These are phyloP conservation scores for Lamproptera curius DNA, from an alignment of 2,888 invertebrate genomes.

Conservation along the genomic window DNA sequence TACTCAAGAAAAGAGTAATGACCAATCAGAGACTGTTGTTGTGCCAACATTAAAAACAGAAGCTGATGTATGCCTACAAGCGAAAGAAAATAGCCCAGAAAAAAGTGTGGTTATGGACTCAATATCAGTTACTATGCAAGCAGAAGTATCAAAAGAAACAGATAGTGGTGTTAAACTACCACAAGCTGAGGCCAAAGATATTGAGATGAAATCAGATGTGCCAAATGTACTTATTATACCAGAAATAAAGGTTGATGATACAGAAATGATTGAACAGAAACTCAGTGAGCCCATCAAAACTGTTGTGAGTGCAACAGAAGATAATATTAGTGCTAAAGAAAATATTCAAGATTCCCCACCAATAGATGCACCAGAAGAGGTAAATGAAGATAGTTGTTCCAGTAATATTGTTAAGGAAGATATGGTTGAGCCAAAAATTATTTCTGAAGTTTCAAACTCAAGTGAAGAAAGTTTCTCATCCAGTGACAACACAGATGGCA, in stretches of 20 bases:
- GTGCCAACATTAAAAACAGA: slow-evolving; percentile 48
- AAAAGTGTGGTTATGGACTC: not conserved
- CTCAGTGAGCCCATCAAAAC: slow-evolving; percentile 41
- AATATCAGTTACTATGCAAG: not conserved
- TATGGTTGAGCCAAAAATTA: slow-evolving; percentile 45
- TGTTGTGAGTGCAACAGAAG: slow-evolving; percentile 30
- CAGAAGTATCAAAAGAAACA: slow-evolving; percentile 4
- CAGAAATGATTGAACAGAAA: slow-evolving; percentile 63
- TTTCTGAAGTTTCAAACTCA: slow-evolving; percentile 58
- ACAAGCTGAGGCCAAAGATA: slow-evolving; percentile 4
- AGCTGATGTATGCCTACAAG: slow-evolving; percentile 28
- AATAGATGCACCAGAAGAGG: slow-evolving; percentile 30
- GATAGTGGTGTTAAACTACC: slow-evolving; percentile 2
- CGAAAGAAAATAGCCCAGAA: slow-evolving; percentile 38
- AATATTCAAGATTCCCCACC: not conserved
- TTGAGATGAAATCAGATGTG: slow-evolving; percentile 26
- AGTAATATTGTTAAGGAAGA: slow-evolving; percentile 58
- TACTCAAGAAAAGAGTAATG: slow-evolving; percentile 44
- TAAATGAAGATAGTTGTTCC: slow-evolving; percentile 56
- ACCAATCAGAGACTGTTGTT: slow-evolving; percentile 54
- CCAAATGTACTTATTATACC: slow-evolving; percentile 46
- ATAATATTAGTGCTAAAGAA: slow-evolving; percentile 23
- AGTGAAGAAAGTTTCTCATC: slow-evolving; percentile 71
- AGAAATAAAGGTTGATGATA: slow-evolving; percentile 66
- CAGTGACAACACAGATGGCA: slow-evolving; percentile 68